phyloP scores from a whole-genome alignment of 2,797 vertebrate species.

The Parotocinclus haroldoi region DNA sequence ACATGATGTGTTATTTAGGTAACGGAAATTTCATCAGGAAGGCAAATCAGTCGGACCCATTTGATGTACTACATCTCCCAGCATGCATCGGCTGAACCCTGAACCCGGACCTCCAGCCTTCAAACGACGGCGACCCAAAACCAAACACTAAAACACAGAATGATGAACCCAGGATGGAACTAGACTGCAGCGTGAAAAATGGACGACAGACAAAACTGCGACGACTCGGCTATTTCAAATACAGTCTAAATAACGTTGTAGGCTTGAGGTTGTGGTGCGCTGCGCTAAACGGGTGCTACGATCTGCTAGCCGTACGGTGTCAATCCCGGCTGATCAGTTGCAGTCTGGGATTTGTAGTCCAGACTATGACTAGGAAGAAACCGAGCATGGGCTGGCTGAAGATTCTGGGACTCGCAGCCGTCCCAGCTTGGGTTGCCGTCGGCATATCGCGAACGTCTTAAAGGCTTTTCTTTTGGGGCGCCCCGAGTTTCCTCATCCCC shows the following conservation, averaged over 20 bases:
- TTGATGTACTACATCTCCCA: slow-evolving; percentile 58
- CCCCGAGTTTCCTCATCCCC: slow-evolving; percentile 95
- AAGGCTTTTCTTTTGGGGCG: slow-evolving; percentile 91
- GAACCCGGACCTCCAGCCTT: background rate
- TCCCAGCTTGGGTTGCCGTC: slow-evolving; percentile 37
- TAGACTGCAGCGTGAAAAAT: background rate
- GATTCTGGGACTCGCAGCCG: slow-evolving; percentile 38
- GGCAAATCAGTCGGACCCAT: slow-evolving; percentile 1
- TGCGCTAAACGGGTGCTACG: slow-evolving; percentile 20
- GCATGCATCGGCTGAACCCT: slow-evolving; percentile 58
- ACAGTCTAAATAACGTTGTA: slow-evolving; percentile 5
- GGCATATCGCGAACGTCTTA: slow-evolving; percentile 65
- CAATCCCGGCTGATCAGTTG: slow-evolving; percentile 17
- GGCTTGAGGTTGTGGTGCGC: slow-evolving; percentile 14
- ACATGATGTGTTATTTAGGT: slow-evolving; percentile 9
- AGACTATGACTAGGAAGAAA: slow-evolving; percentile 19
- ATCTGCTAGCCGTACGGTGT: background rate
- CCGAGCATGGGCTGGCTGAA: slow-evolving; percentile 17
- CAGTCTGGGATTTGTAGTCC: slow-evolving; percentile 32
- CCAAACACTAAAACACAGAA: background rate
- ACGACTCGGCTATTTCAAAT: background rate
- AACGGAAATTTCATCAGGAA: background rate
- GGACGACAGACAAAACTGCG: background rate
- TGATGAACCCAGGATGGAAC: background rate
- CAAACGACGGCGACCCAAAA: background rate